Evolutionary conservation across 2,888 invertebrate species (phyloP), one percentile per base, ranked within the genome.

Genomic region (Platypus cylindrus): DNA sequence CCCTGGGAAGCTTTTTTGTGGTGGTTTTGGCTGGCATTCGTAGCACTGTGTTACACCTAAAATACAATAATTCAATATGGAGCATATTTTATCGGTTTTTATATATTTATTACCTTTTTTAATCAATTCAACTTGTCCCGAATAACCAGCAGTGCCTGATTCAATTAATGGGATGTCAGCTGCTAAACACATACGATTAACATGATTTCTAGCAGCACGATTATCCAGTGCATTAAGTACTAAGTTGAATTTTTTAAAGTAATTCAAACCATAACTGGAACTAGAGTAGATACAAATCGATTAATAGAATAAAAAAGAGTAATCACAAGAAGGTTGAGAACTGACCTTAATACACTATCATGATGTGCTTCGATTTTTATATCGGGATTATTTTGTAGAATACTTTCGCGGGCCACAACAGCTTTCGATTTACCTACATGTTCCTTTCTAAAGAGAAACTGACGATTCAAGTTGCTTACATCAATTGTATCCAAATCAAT

Each of bases 401-500:
- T 90, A 51, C 86, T 90, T 59, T 91, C 86, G 46, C 75, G 75
- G 0, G 95, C 95, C 15, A 95, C 87, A 48, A 79, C 68, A 0
- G 95, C 87, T 65, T 99, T 99, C 0, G 97, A 86, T 60, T 90
- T 90, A 2, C 95, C 95, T 41, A 99, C 95, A 70, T 99, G 97
- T 56, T 93, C 86, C 54, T 90, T 89, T 56, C 93, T 86, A 56
- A 99, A 99, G n/a, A 99, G 65, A 62, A 99, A 99, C 62, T 99
- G 98, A 23, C 98, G 75, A 63, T 99, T 99, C 46, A 99, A 67
- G 60, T 99, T 99, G 66, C 95, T 95, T 37, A 99, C 85, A 66
- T 99, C 98, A 59, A 99, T 99, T 0, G 97, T 98, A 60, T 99
- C 98, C 58, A 99, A 71, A 71, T 99, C 98, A 63, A 99, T 90